phyloP scores from a whole-genome alignment of 2,113 vertebrate genomes.

The Gnathonemus longibarbis region DNA sequence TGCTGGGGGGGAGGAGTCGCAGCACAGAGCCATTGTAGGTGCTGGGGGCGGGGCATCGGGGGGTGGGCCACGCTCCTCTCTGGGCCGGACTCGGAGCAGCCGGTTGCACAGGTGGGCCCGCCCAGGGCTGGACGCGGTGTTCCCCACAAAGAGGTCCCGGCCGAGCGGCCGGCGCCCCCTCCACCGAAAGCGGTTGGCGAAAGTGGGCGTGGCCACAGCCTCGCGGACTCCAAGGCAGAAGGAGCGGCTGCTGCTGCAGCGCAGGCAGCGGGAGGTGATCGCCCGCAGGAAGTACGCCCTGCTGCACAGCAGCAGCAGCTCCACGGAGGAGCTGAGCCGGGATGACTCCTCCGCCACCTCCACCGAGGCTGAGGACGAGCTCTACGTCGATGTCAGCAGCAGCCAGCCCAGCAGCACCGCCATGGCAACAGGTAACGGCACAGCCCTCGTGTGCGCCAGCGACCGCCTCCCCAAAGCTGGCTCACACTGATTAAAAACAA shows the following conservation, averaged over 20 bases:
- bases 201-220: constrained; percentile 50
- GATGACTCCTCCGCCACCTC: constrained; percentile 86
- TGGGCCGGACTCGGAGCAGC: constrained; percentile 74
- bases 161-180: constrained; percentile 70
- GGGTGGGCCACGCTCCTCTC: constrained; percentile 51
- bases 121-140: constrained; percentile 76
- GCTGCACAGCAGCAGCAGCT: constrained; percentile 90
- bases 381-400: constrained; percentile 84
- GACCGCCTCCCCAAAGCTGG: background rate
- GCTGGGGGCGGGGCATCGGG: constrained; percentile 31
- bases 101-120: constrained; percentile 86
- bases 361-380: constrained; percentile 86
- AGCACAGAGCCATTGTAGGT: constrained; percentile 37
- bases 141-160: constrained; percentile 84
- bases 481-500: background rate
- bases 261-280: constrained; percentile 87
- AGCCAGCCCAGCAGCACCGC: constrained; percentile 78
- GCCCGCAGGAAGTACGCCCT: constrained; percentile 86
- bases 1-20: constrained; percentile 23
- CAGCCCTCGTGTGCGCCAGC: background rate
- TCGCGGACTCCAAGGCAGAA: constrained; percentile 92
- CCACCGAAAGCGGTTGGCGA: constrained; percentile 85
- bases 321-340: constrained; percentile 84
- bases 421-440: constrained; percentile 77
- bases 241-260: constrained; percentile 85